Evolutionary conservation across 2,888 invertebrate genomes (phyloP).

Genomic region (Nasonovia ribisnigri): DNA sequence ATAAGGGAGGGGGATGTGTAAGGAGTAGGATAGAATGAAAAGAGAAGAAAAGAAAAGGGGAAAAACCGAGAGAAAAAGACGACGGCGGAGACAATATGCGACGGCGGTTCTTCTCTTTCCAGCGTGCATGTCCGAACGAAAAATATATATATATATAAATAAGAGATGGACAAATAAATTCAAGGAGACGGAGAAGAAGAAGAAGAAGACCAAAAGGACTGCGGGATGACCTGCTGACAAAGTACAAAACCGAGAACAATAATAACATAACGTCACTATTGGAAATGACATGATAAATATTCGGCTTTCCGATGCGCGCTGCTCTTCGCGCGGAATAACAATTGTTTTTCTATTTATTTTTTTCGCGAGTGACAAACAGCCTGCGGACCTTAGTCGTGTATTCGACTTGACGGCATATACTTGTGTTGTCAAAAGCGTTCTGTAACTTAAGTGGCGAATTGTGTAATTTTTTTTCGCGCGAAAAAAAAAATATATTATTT

Average conservation of each 20-base stretch:
- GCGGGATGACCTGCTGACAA: constrained; percentile 25
- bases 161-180: constrained; percentile 42
- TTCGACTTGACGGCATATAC: constrained; percentile 7
- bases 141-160: not conserved
- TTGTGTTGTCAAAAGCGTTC: not conserved
- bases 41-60: not conserved
- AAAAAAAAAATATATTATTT: not conserved
- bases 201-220: not conserved
- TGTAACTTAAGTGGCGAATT: not conserved
- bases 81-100: not conserved
- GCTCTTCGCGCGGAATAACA: constrained; percentile 44
- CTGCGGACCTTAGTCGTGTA: not conserved
- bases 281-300: constrained; percentile 57
- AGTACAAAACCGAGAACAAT: constrained; percentile 45
- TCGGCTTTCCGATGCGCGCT: constrained; percentile 22
- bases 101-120: constrained; percentile 6
- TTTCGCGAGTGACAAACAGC: constrained; percentile 27
- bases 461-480: not conserved
- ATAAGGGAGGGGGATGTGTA: no score
- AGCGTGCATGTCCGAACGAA: not conserved
- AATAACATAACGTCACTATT: constrained; percentile 44
- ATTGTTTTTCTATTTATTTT: constrained; percentile 24
- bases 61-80: constrained; percentile 4
- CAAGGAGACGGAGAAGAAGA: not conserved
- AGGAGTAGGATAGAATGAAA: not conserved